Conservation (phyloP, 2,888 invertebrate genomes). For the Monopis laevigella region DNA sequence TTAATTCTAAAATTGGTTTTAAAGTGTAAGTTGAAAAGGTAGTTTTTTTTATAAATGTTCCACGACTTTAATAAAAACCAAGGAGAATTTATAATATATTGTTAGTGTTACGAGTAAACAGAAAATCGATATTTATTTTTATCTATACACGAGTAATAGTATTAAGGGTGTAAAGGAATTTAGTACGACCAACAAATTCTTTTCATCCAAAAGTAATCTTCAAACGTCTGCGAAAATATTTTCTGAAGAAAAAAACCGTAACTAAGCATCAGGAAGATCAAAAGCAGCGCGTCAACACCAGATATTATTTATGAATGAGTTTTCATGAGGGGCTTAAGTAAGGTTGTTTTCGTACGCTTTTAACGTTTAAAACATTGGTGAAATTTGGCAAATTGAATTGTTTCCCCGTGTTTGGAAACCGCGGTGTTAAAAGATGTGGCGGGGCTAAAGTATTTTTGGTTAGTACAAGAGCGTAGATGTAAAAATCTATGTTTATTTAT, state of each 20-base stretch:
- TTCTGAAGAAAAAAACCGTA: constrained; percentile 7
- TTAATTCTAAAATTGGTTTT: too few species aligned
- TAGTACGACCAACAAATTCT: constrained; percentile 1
- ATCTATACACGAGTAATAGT: too few species aligned
- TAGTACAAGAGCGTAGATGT: constrained; percentile 4
- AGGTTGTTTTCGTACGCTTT: constrained; percentile 5
- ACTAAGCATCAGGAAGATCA: constrained; percentile 8
- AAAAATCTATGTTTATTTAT: too few species aligned
- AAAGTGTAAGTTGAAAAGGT: too few species aligned
- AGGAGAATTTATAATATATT: too few species aligned
- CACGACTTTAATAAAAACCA: too few species aligned
- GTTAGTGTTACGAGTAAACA: too few species aligned
- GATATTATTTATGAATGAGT: constrained; percentile 10
- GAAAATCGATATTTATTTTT: too few species aligned
- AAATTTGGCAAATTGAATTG: constrained; percentile 34
- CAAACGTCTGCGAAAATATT: constrained; percentile 8
- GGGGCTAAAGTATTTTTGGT: not conserved
- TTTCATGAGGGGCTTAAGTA: constrained; percentile 1
- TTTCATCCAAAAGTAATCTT: constrained; percentile 6
- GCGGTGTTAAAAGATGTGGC: constrained; percentile 21
- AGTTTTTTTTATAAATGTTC: too few species aligned
- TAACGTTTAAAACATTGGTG: constrained; percentile 10
- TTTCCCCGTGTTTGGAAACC: constrained; percentile 22
- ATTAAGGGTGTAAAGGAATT: constrained; percentile 2
- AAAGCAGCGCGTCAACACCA: constrained; percentile 4